Evolutionary conservation across 2,113 vertebrate genomes (phyloP), one percentile per base, ranked within the genome.

Genomic region (Prionailurus bengalensis): DNA sequence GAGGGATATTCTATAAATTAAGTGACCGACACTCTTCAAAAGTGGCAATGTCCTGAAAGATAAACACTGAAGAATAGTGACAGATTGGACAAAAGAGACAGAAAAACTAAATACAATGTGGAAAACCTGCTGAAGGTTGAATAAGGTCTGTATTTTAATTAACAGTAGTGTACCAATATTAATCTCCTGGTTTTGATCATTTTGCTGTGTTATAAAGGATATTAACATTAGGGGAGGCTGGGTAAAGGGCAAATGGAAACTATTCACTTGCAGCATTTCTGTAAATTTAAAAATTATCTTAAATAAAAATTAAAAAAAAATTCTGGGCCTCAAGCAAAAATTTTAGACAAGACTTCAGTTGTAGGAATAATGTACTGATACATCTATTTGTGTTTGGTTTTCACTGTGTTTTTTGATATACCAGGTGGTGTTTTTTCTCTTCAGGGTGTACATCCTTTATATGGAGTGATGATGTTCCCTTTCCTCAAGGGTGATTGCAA

Each of bases 211-310:
- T 45, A 84, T 45, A 23, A 17, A 36, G 58, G 16, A 42, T 79
- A 10, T 86, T 86, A 97, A 78, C 45, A 14, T 58, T 80, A 48
- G 27, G 25, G 6, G 15, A 61, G 0, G 5, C 5, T 65, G 7
- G 8, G 25, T 73, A 33, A 78, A 68, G 7, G 25, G 1, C n/a
- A 58, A 61, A 31, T 51, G 39, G 13, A 23, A 95, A 61, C 19
- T 31, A 63, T 7, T 61, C 65, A 66, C 73, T 82, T 71, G n/a
- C 27, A 81, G 31, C 25, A 42, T 45, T 65, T 88, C 31, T 61
- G 7, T 68, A 93, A 80, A 82, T 70, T 21, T 73, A 79, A 58
- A 58, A 97, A 45, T 74, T 68, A 79, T 51, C 93, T 92, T n/a
- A 87, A 71, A 78, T 63, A 79, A 68, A 68, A 79, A 7, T 25